A percentile compares a stretch with the other conserved stretches of the same genome.
phyloP scores from a whole-genome alignment of 2,888 invertebrate species.

The Athalia rosae region DNA sequence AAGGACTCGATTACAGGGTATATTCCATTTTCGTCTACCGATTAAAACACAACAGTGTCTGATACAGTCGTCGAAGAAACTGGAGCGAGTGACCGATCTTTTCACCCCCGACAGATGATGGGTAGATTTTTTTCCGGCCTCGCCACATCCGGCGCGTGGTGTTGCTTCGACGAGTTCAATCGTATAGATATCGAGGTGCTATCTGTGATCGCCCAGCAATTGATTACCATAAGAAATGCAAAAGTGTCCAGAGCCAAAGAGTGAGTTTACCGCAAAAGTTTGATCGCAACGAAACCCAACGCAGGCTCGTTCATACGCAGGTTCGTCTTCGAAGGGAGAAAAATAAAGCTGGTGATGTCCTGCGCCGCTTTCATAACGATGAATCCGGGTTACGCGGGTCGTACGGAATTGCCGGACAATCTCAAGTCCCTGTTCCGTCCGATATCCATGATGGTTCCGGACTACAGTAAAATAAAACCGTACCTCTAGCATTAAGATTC shows the following conservation, averaged over 20 bases:
- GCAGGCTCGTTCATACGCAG: conserved; percentile 70
- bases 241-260: conserved; percentile 81
- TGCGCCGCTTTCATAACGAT: conserved; percentile 94
- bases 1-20: conserved; percentile 80
- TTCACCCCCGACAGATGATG: conserved; percentile 82
- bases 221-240: conserved; percentile 91
- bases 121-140: conserved; percentile 92
- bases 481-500: neutral
- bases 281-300: conserved; percentile 1
- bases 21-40: conserved; percentile 19
- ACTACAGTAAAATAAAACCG: conserved; percentile 80
- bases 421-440: conserved; percentile 91
- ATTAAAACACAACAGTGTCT: neutral
- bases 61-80: neutral
- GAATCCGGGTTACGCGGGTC: conserved; percentile 94
- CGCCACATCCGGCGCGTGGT: conserved; percentile 94
- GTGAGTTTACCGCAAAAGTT: conserved; percentile 63
- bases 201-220: conserved; percentile 92
- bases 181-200: conserved; percentile 93
- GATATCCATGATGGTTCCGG: conserved; percentile 94
- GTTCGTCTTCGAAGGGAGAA: conserved; percentile 93
- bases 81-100: neutral
- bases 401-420: conserved; percentile 92
- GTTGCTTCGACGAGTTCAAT: conserved; percentile 95
- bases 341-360: conserved; percentile 86